Evolutionary conservation across 1,140 invertebrate genomes (phyloP).

Genomic region (Chrysopa pallens): DNA sequence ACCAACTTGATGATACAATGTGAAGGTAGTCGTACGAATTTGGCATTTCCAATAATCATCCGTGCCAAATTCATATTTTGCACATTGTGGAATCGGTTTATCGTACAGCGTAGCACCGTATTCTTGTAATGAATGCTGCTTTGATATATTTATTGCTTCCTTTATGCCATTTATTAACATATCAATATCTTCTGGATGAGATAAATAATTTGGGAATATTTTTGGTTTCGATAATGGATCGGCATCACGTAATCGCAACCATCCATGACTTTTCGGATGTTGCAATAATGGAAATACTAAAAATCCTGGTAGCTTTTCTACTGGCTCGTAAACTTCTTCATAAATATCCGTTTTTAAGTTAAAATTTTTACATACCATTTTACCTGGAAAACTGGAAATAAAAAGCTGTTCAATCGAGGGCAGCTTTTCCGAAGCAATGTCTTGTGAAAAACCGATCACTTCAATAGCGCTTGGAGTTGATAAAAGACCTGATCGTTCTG

Average conservation of each 20-base stretch:
- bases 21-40: conserved; percentile 26
- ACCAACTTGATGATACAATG: conserved; percentile 37
- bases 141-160: conserved; percentile 21
- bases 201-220: conserved; percentile 63
- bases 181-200: conserved; percentile 32
- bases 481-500: too few relatives aligned
- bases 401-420: too few relatives aligned
- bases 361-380: too few relatives aligned
- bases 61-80: conserved; percentile 20
- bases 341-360: too few relatives aligned
- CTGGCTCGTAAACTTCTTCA: too few relatives aligned
- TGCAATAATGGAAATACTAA: conserved; percentile 25
- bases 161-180: conserved; percentile 28
- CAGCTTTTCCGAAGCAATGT: too few relatives aligned
- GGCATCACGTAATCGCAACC: conserved; percentile 39
- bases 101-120: conserved; percentile 25
- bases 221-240: conserved; percentile 58
- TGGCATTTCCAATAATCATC: conserved; percentile 40
- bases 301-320: too few relatives aligned
- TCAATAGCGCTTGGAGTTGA: too few relatives aligned
- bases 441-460: too few relatives aligned
- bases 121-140: conserved; percentile 26
- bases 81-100: conserved; percentile 26
- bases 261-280: conserved; percentile 54
- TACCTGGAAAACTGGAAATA: too few relatives aligned